phyloP scores from a whole-genome alignment of 2,888 invertebrate species.

The Heliconius ismenius region DNA sequence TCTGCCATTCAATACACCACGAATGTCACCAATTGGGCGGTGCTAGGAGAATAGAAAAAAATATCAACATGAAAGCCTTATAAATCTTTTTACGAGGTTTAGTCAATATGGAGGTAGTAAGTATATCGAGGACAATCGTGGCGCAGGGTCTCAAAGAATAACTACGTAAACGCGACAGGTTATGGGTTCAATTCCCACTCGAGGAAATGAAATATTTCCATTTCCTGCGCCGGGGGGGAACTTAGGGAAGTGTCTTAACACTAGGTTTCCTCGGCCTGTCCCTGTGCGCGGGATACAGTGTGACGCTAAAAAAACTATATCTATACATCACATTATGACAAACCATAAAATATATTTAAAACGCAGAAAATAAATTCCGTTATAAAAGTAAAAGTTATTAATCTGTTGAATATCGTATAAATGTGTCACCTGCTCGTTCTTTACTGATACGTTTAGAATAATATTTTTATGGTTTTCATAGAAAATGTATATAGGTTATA shows the following conservation, averaged over 20 bases:
- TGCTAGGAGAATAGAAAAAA: too few relatives aligned
- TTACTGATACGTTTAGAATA: conserved; percentile 1
- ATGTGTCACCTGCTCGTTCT: conserved; percentile 24
- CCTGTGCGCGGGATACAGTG: neutral
- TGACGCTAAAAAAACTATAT: neutral
- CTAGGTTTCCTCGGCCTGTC: too few relatives aligned
- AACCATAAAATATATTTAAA: conserved; percentile 13
- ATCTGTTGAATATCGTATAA: conserved; percentile 19
- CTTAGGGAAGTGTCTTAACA: too few relatives aligned
- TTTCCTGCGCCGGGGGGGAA: too few relatives aligned
- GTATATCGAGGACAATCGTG: too few relatives aligned
- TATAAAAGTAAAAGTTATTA: conserved; percentile 18
- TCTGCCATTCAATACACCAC: too few relatives aligned
- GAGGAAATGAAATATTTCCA: too few relatives aligned
- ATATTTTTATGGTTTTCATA: conserved; percentile 11
- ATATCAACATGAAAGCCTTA: neutral
- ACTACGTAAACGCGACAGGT: too few relatives aligned
- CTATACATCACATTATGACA: neutral
- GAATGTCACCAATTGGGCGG: too few relatives aligned
- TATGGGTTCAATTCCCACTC: too few relatives aligned
- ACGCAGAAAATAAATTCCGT: conserved; percentile 14
- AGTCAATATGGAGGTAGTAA: neutral
- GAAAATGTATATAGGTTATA: neutral
- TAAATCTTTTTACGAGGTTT: neutral
- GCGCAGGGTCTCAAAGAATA: too few relatives aligned